Percentiles rank a stretch among this genome's conserved stretches.
These are phyloP conservation scores for Leptobrachium leishanense DNA, from an alignment of 2,113 vertebrate genomes.

Conservation along the genomic window DNA sequence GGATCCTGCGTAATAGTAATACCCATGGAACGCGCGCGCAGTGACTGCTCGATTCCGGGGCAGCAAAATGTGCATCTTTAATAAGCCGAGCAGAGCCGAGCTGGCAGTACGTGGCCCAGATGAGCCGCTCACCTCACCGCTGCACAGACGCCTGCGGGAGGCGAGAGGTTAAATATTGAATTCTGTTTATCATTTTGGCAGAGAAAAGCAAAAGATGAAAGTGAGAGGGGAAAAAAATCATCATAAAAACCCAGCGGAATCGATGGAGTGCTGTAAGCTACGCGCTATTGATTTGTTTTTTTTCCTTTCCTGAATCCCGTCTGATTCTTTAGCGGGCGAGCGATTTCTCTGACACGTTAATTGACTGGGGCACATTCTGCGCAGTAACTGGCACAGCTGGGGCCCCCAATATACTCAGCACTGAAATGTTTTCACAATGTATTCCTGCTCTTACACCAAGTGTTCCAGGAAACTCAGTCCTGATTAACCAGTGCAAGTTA, in stretches of 20 bases:
- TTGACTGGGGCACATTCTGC: conserved; percentile 29
- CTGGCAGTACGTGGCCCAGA: no score
- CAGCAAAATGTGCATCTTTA: no score
- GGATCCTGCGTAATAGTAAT: no score
- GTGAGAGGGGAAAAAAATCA: conserved; percentile 28
- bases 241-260: conserved; percentile 33
- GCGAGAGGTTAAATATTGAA: conserved; percentile 37
- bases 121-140: no score
- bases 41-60: no score
- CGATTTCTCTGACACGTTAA: conserved; percentile 35
- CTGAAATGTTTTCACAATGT: no score
- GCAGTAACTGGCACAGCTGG: conserved; percentile 6
- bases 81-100: no score
- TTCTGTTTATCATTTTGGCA: conserved; percentile 43
- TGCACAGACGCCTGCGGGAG: background rate
- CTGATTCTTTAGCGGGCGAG: conserved; percentile 34
- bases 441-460: background rate
- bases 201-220: conserved; percentile 35
- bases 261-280: conserved; percentile 34
- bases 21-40: no score
- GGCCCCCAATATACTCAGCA: background rate
- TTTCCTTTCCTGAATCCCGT: conserved; percentile 27
- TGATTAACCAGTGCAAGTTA: no score
- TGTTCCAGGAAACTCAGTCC: background rate
- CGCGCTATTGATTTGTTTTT: conserved; percentile 37